Base-by-base conservation (phyloP, 2,113 vertebrate species). In the Blennius ocellaris region DNA sequence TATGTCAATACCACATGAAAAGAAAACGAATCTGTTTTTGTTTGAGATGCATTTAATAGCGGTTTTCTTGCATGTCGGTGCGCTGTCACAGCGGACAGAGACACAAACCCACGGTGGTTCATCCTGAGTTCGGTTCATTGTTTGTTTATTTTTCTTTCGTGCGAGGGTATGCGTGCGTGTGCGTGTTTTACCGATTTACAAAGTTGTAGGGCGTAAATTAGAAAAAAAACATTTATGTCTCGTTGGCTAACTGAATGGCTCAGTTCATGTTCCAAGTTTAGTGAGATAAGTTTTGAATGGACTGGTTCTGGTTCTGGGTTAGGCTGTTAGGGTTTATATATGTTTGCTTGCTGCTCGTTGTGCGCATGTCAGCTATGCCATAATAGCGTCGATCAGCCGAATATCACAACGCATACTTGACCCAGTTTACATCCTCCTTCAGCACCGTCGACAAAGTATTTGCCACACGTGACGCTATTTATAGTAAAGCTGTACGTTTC, bases 361-460 rank as follows among this genome's bases (percentile, higher is more conserved):
- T 68, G 65, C 30, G 58, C 14, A 38, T 55, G 62, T 63, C 36
- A 53, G 62, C 38, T 6, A 6, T 50, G 36, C 60, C 4, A 30
- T 30, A 30, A 30, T 30, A 30, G 21, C 2, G 2, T 30, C 21
- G 2, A 50, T 81, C 48, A 56, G 77, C 56, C 21, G 65, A 81
- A 77, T 30, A 80, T 86, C 77, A 56, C 82, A 56, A 72, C 54
- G 54, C 53, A 56, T 57, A 16, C 69, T 63, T 83, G 75, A 83
- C 71, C 81, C 79, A 61, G 16, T 69, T 82, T 57, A 76, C 63
- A 70, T 82, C 62, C 65, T 52, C 39, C 54, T 47, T 38, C 57
- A 60, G 55, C 14, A 43, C 70, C 36, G 68, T 11, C 66, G 49
- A 62, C 30, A 21, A 2, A 38, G 21, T 62, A 59, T 16, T 11